These are phyloP conservation scores for Drosophila cracens DNA, from an alignment of 2,888 invertebrate genomes.

Conservation along the genomic window DNA sequence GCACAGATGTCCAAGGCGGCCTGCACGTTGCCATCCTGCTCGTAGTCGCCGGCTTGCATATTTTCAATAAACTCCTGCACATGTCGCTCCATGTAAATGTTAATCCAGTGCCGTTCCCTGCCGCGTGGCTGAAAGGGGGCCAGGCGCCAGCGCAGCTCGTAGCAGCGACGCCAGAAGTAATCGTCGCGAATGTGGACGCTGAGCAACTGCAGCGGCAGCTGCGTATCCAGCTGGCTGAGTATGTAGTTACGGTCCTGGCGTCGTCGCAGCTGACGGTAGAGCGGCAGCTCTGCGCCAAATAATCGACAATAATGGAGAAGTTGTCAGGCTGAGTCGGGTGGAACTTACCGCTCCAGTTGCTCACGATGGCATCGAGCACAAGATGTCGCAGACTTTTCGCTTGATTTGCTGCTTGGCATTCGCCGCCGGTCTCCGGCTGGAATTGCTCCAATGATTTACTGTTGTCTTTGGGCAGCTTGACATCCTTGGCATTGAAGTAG, in stretches of 20 bases:
- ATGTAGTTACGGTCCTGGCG: constrained; percentile 84
- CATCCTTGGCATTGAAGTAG: constrained; percentile 74
- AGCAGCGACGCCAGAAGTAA: constrained; percentile 84
- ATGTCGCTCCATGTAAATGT: constrained; percentile 85
- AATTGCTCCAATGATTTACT: constrained; percentile 62
- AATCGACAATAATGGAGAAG: constrained; percentile 16
- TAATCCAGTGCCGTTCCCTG: constrained; percentile 81
- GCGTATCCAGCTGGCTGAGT: constrained; percentile 81
- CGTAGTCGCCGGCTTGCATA: constrained; percentile 83
- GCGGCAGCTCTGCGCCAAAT: constrained; percentile 76
- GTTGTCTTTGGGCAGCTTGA: constrained; percentile 67
- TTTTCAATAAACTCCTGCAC: constrained; percentile 84
- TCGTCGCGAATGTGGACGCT: constrained; percentile 82
- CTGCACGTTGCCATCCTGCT: constrained; percentile 81
- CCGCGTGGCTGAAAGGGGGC: constrained; percentile 53
- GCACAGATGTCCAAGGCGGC: constrained; percentile 83
- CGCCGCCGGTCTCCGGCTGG: constrained; percentile 43
- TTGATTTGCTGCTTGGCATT: constrained; percentile 69
- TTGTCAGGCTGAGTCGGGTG: constrained; percentile 16
- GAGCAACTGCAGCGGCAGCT: constrained; percentile 82
- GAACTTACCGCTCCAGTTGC: constrained; percentile 82
- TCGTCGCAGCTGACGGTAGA: constrained; percentile 75
- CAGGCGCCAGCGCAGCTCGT: constrained; percentile 81
- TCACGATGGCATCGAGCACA: constrained; percentile 82
- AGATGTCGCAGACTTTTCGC: constrained; percentile 82